Percentiles rank a stretch among this genome's conserved stretches.
These are phyloP conservation scores for Acrocephalus kingi DNA, from an alignment of 2,113 vertebrate species.

Conservation along the genomic window DNA sequence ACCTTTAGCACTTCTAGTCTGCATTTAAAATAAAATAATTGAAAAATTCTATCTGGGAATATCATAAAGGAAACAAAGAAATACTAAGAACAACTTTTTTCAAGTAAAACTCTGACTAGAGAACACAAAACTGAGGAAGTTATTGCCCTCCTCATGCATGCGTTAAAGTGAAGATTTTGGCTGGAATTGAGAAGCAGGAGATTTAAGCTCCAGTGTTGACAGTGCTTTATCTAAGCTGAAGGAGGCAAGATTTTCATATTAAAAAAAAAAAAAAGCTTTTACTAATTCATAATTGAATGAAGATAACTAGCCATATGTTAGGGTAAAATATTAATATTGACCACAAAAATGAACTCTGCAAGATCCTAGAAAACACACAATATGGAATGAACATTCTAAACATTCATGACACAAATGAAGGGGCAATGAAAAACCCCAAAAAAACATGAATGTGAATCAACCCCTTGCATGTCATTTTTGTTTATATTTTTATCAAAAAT, in stretches of 20 bases:
- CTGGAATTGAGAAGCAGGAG: neutral
- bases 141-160: neutral
- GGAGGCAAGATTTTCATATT: neutral
- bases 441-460: neutral
- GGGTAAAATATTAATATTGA: neutral
- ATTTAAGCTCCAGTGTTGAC: neutral
- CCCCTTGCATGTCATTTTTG: neutral
- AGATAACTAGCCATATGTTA: neutral
- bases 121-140: neutral
- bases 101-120: neutral
- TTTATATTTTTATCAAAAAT: neutral
- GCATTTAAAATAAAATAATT: neutral
- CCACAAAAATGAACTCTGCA: neutral
- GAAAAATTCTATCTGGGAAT: neutral
- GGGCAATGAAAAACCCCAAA: neutral
- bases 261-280: neutral
- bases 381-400: neutral
- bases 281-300: neutral
- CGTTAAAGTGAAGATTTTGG: constrained; percentile 20
- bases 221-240: neutral
- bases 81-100: neutral
- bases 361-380: neutral
- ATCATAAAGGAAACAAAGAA: neutral
- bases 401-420: neutral
- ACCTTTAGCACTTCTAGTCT: neutral